Evolutionary conservation across 1,140 invertebrate genomes (phyloP), one percentile per base, ranked within the genome.

Genomic region (Drosophila simulans): DNA sequence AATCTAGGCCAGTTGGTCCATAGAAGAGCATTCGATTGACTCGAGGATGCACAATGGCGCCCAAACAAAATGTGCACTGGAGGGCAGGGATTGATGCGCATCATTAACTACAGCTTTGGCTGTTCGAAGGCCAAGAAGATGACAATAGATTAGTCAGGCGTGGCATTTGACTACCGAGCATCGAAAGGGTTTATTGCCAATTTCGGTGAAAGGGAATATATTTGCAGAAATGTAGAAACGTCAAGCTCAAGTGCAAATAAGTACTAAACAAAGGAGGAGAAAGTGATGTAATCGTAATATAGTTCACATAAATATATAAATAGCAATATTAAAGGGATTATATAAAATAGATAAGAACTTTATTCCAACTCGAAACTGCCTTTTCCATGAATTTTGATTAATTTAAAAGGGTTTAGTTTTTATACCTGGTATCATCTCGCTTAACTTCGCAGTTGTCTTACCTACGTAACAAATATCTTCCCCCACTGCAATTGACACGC

Each of bases 21-120:
- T 74, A 80, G 77, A 57, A 68, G 71, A 63, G 63, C 70, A 74
- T 80, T 80, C 70, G 69, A 80, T 80, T 80, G 77, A 74, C 62
- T 80, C 55, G 20, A 58, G 58, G 54, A 72, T 51, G 45, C 46
- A 53, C 37, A 69, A 57, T 58, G 51, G 42, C 13, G 13, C 53
- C 53, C 37, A 27, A 1, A 42, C 37, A 20, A 70, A 66, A 57
- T 40, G 52, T 31, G 39, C 37, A 60, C 49, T 71, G 48, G 58
- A 43, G 64, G 63, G 43, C 35, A 35, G 52, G 13, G 49, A 55
- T 66, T 42, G 46, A 49, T 49, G 37, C 37, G 49, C 35, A 27
- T 71, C 42, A 70, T 71, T 71, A 70, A 57, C 51, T 49, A 39
- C 52, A 42, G 68, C 65, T 70, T 75, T 48, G 34, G 20, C 31